A percentile compares a stretch with the other conserved stretches of the same genome.
Conservation (phyloP, 2,888 invertebrate species). For the Pecten maximus region DNA sequence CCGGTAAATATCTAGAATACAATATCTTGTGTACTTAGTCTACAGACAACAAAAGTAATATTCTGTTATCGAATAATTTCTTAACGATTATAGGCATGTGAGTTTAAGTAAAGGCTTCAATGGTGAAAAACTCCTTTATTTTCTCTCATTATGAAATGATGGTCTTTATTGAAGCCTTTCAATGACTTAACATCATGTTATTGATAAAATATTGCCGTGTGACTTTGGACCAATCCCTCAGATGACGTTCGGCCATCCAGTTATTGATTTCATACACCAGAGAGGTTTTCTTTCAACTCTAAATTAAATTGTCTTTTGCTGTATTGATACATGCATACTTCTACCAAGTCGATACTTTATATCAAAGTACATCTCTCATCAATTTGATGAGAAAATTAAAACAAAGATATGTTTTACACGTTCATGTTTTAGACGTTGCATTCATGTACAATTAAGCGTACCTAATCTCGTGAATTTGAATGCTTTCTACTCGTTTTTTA, state of each 20-base stretch:
- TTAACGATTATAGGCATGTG: background rate
- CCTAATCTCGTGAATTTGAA: no score
- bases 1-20: background rate
- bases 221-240: background rate
- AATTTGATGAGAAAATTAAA: no score
- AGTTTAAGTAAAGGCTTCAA: background rate
- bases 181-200: background rate
- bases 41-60: background rate
- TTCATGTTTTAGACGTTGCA: no score
- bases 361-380: background rate
- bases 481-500: no score
- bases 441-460: no score
- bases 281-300: background rate
- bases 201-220: background rate
- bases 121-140: background rate
- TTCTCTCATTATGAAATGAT: background rate
- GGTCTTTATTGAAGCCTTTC: background rate
- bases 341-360: no score
- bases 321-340: background rate
- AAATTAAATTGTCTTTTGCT: background rate
- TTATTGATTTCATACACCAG: background rate
- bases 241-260: background rate
- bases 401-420: no score
- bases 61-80: background rate
- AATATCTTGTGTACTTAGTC: background rate